Percentiles rank a stretch among this genome's conserved stretches.
Conservation (phyloP, 2,888 invertebrate species). For the Meganola albula region DNA sequence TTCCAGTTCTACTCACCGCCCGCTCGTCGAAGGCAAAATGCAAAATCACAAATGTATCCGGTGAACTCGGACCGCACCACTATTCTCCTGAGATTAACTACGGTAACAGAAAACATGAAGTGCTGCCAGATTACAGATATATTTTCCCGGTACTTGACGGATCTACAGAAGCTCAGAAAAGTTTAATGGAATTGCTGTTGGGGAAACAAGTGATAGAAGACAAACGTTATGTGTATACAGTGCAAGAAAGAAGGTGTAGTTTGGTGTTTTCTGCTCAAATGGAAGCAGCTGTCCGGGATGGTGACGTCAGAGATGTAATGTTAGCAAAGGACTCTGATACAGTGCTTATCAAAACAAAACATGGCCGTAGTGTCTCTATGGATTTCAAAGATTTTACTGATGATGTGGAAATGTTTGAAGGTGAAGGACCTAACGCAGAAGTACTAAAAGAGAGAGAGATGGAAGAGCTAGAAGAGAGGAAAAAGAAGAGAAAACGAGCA, state of each 20-base stretch:
- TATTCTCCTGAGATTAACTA: conserved; percentile 79
- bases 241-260: conserved; percentile 84
- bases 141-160: conserved; percentile 85
- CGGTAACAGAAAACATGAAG: conserved; percentile 82
- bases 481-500: conserved; percentile 79
- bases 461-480: conserved; percentile 73
- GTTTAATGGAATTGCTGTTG: conserved; percentile 79
- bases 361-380: conserved; percentile 86
- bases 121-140: conserved; percentile 84
- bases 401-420: conserved; percentile 81
- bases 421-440: conserved; percentile 82
- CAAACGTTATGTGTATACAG: conserved; percentile 84
- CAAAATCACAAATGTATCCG: conserved; percentile 81
- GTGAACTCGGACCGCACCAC: conserved; percentile 80
- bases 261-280: conserved; percentile 85
- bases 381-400: conserved; percentile 80
- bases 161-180: conserved; percentile 81
- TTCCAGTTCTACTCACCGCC: conserved; percentile 82
- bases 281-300: conserved; percentile 86
- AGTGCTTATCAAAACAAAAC: conserved; percentile 83
- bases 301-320: conserved; percentile 87
- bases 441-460: conserved; percentile 79
- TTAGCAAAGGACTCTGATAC: conserved; percentile 86
- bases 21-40: conserved; percentile 75
- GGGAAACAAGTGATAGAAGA: conserved; percentile 77